phyloP scores from a whole-genome alignment of 2,113 vertebrate genomes.

The Arothron firmamentum region DNA sequence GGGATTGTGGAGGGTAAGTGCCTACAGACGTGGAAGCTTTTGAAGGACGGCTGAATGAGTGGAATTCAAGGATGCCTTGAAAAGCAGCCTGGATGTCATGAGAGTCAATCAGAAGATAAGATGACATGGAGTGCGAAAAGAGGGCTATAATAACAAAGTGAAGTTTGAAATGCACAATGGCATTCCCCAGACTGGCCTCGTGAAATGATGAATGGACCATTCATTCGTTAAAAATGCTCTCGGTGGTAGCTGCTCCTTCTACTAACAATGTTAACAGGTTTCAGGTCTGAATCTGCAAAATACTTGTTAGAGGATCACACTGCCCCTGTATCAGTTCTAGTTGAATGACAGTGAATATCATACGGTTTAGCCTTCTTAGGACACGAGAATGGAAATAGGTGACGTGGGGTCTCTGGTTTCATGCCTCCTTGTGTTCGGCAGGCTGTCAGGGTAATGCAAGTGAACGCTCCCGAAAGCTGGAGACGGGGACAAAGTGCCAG shows the following conservation, averaged over 20 bases:
- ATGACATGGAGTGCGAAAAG: conserved; percentile 46
- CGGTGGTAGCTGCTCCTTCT: conserved; percentile 39
- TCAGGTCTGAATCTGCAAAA: conserved; percentile 17
- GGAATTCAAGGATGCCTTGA: conserved; percentile 65
- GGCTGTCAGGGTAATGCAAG: conserved; percentile 65
- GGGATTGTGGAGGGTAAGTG: conserved; percentile 61
- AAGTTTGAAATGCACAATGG: conserved; percentile 59
- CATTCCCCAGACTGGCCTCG: conserved; percentile 64
- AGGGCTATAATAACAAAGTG: conserved; percentile 56
- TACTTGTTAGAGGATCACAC: conserved; percentile 19
- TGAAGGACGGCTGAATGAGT: conserved; percentile 67
- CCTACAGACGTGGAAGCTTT: conserved; percentile 57
- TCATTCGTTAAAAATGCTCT: conserved; percentile 56
- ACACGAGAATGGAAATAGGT: conserved; percentile 53
- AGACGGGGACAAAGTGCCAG: conserved; percentile 66
- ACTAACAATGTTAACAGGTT: conserved; percentile 29
- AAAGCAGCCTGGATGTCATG: conserved; percentile 56
- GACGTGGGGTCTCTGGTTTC: conserved; percentile 63
- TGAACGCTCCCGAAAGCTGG: conserved; percentile 65
- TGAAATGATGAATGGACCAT: conserved; percentile 61
- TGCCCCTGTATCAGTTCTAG: conserved; percentile 22
- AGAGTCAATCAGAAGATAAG: conserved; percentile 70
- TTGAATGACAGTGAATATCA: conserved; percentile 50
- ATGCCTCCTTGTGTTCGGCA: conserved; percentile 62
- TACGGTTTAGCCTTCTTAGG: conserved; percentile 60